Percentiles rank a stretch among this genome's conserved stretches.
Conservation (phyloP, 2,113 vertebrate species). For the Ptyas mucosa region DNA sequence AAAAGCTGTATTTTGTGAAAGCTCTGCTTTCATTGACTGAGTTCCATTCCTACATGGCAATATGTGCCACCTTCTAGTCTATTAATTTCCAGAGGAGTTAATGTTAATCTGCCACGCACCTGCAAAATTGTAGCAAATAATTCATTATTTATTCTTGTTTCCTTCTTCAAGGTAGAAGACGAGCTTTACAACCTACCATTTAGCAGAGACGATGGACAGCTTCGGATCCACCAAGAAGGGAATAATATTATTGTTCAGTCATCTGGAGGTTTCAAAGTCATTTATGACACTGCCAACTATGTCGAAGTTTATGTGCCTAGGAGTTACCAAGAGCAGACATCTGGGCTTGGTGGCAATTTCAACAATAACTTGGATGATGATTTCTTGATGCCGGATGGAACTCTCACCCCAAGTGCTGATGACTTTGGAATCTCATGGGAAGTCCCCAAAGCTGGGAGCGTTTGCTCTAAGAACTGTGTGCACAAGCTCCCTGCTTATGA, state of each 20-base stretch:
- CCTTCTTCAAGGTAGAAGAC: slow-evolving; percentile 49
- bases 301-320: slow-evolving; percentile 57
- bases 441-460: neutral
- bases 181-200: slow-evolving; percentile 11
- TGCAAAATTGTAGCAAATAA: neutral
- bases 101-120: neutral
- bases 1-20: neutral
- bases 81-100: neutral
- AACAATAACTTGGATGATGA: slow-evolving; percentile 45
- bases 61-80: neutral
- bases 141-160: neutral
- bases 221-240: slow-evolving; percentile 59
- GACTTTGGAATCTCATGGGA: slow-evolving; percentile 45
- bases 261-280: slow-evolving; percentile 63
- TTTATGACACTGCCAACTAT: slow-evolving; percentile 67
- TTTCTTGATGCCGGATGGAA: slow-evolving; percentile 22
- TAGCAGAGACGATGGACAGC: slow-evolving; percentile 33
- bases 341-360: slow-evolving; percentile 51
- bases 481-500: neutral
- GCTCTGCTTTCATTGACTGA: neutral
- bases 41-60: neutral
- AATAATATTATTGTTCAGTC: slow-evolving; percentile 61
- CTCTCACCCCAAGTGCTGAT: neutral
- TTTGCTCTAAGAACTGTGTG: slow-evolving; percentile 30
- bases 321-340: slow-evolving; percentile 10